phyloP scores from a whole-genome alignment of 2,888 invertebrate genomes.

The Anodontia alba region DNA sequence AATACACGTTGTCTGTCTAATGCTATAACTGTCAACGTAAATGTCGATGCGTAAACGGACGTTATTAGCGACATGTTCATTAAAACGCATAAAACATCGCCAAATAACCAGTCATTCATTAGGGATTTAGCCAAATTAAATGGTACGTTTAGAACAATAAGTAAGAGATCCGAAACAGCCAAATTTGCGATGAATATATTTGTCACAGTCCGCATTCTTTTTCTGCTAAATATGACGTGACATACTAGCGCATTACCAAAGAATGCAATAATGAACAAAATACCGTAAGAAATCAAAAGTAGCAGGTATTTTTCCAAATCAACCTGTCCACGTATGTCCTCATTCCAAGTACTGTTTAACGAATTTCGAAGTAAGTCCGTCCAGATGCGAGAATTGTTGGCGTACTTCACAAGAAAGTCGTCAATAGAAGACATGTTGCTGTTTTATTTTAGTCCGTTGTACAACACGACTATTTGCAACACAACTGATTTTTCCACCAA shows the following conservation, averaged over 20 bases:
- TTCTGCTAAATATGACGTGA: constrained; percentile 22
- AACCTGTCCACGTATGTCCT: not conserved
- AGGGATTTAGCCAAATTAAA: constrained; percentile 85
- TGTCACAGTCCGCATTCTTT: constrained; percentile 30
- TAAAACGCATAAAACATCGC: constrained; percentile 84
- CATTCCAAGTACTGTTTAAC: not conserved
- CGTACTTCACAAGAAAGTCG: not conserved
- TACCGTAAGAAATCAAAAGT: constrained; percentile 12
- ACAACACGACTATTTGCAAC: too few species aligned
- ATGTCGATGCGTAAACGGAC: constrained; percentile 85
- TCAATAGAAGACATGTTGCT: too few species aligned
- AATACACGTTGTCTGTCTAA: constrained; percentile 85
- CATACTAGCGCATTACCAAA: constrained; percentile 25
- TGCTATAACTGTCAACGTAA: constrained; percentile 85
- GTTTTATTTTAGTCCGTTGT: too few species aligned
- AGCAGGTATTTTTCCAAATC: not conserved
- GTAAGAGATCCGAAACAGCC: constrained; percentile 78
- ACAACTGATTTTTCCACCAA: too few species aligned
- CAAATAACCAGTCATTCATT: constrained; percentile 85
- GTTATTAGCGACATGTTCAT: constrained; percentile 85
- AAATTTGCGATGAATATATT: constrained; percentile 67
- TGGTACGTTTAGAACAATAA: constrained; percentile 85
- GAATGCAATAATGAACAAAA: constrained; percentile 14
- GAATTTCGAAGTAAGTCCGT: not conserved
- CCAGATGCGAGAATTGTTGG: not conserved